Evolutionary conservation across 2,113 vertebrate genomes (phyloP).

Genomic region (Notiomystis cincta): DNA sequence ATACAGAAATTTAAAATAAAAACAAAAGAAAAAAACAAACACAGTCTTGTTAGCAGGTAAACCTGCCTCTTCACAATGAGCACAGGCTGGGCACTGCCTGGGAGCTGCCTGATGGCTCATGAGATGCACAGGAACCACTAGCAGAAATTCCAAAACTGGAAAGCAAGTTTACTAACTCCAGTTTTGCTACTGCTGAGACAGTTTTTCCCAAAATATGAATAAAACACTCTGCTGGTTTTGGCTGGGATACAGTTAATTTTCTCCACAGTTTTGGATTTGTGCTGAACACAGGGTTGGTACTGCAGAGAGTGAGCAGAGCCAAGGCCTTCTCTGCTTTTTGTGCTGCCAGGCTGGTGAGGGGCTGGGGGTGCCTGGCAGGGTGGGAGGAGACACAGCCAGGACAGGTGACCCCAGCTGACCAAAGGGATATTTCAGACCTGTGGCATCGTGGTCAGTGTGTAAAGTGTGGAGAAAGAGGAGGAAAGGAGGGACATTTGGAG

Average conservation of each 20-base stretch:
- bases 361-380: not conserved
- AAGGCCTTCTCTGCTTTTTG: not conserved
- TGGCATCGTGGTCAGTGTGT: accelerated
- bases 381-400: not conserved
- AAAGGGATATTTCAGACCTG: not conserved
- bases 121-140: not conserved
- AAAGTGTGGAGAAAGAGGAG: not conserved
- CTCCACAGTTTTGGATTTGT: not conserved
- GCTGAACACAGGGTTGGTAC: not conserved
- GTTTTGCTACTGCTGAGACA: not conserved
- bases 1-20: not conserved
- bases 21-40: no score
- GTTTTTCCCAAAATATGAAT: not conserved
- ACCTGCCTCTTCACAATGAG: not conserved
- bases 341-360: accelerated
- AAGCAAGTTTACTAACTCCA: not conserved
- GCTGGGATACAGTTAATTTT: not conserved
- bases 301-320: not conserved
- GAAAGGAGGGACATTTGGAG: accelerated
- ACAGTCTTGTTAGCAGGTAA: not conserved
- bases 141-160: not conserved
- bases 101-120: not conserved
- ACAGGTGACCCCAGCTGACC: not conserved
- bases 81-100: not conserved
- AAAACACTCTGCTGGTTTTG: not conserved